Evolutionary conservation across 2,888 invertebrate genomes (phyloP).

Genomic region (Nomada lathburiana): DNA sequence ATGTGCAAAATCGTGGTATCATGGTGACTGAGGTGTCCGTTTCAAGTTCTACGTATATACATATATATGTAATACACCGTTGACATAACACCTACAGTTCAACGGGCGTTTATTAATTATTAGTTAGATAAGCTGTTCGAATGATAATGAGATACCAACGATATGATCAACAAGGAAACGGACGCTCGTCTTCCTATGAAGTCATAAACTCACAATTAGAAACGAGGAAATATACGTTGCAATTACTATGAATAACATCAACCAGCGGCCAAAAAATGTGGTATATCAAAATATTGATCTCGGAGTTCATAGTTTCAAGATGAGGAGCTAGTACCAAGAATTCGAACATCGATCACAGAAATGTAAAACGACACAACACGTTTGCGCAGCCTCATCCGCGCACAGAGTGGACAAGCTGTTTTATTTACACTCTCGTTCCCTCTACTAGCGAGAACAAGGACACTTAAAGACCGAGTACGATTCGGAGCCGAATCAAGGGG

Average conservation of each 20-base stretch:
- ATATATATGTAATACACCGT: no score
- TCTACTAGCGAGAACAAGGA: constrained; percentile 33
- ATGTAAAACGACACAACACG: constrained; percentile 13
- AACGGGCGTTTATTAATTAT: no score
- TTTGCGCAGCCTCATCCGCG: constrained; percentile 7
- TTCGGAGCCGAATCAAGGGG: constrained; percentile 33
- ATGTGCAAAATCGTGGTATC: no score
- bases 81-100: no score
- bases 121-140: no score
- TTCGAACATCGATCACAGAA: constrained; percentile 33
- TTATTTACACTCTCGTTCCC: constrained; percentile 41
- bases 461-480: constrained; percentile 15
- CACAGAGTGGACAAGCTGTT: constrained; percentile 11
- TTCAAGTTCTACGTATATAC: no score
- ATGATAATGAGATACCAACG: no score
- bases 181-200: neutral
- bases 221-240: neutral
- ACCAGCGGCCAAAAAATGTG: neutral
- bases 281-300: neutral
- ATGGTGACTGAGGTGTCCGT: no score
- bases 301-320: no score
- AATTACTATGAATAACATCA: neutral
- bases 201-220: neutral
- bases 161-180: no score
- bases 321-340: neutral